Conservation (phyloP, 2,888 invertebrate genomes). For the Vanessa cardui region DNA sequence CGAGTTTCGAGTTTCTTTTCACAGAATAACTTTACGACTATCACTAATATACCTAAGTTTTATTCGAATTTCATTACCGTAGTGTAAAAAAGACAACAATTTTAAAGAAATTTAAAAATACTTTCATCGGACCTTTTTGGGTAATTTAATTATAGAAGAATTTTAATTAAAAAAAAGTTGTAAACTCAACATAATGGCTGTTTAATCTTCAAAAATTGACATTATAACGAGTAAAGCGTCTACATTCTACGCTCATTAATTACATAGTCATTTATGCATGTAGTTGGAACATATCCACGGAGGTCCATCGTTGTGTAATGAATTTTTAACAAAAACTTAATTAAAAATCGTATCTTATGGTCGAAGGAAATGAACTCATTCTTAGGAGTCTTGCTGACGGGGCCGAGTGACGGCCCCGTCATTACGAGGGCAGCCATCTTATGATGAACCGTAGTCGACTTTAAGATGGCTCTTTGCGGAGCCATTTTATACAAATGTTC, state of each 20-base stretch:
- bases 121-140: not conserved
- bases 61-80: not conserved
- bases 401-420: conserved; percentile 73
- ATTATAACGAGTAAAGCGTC: conserved; percentile 50
- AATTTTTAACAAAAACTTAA: conserved; percentile 83
- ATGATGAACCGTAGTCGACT: conserved; percentile 51
- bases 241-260: conserved; percentile 71
- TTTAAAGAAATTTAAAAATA: not conserved
- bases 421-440: conserved; percentile 66
- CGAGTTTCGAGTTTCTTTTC: too few species aligned
- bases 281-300: conserved; percentile 59
- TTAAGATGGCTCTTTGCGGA: conserved; percentile 21
- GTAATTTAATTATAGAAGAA: conserved; percentile 23
- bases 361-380: conserved; percentile 83
- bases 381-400: conserved; percentile 77
- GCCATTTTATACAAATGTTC: conserved; percentile 16
- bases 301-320: conserved; percentile 73
- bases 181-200: conserved; percentile 33
- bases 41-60: not conserved
- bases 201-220: conserved; percentile 60
- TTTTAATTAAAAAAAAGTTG: conserved; percentile 47
- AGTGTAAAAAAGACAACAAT: not conserved
- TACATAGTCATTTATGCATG: conserved; percentile 74
- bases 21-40: too few species aligned
- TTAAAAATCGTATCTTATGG: conserved; percentile 82